A percentile compares a stretch with the other conserved stretches of the same genome.
Conservation (phyloP, 2,113 vertebrate genomes). For the Mastomys natalensis region DNA sequence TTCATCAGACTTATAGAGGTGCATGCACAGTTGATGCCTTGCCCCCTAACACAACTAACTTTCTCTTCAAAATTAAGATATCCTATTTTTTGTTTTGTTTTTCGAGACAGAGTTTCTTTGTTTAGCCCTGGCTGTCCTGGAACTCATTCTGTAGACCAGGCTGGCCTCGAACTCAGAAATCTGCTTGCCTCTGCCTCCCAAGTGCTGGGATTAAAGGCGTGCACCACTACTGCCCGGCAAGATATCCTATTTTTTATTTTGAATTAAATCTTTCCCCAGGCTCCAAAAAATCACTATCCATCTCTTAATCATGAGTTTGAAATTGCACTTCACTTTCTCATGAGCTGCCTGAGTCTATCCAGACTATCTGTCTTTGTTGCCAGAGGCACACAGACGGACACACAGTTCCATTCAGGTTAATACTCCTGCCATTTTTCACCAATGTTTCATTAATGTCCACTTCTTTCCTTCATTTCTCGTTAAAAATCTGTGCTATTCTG, state of each 20-base stretch:
- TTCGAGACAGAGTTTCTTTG: too few relatives aligned
- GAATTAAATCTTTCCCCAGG: not conserved
- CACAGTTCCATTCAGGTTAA: not conserved
- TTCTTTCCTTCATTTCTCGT: not conserved
- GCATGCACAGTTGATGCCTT: not conserved
- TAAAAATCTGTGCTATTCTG: not conserved
- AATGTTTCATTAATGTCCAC: not conserved
- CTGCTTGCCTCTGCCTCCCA: too few relatives aligned
- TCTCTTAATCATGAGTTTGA: constrained; percentile 37
- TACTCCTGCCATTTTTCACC: not conserved
- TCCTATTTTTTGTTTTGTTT: too few relatives aligned
- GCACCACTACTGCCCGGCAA: too few relatives aligned
- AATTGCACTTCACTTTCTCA: constrained; percentile 19
- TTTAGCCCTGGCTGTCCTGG: too few relatives aligned
- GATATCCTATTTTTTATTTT: constrained; percentile 9
- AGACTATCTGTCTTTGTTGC: not conserved
- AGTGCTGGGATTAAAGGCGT: too few relatives aligned
- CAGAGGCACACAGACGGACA: not conserved
- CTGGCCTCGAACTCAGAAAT: too few relatives aligned
- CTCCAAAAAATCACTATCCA: not conserved
- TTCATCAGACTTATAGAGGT: not conserved
- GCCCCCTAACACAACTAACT: constrained; percentile 9
- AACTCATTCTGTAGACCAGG: too few relatives aligned
- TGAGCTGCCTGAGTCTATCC: not conserved
- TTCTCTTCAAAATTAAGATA: constrained; percentile 42